These are phyloP conservation scores for Machimus rusticus DNA, from an alignment of 2,888 invertebrate species.

Conservation along the genomic window DNA sequence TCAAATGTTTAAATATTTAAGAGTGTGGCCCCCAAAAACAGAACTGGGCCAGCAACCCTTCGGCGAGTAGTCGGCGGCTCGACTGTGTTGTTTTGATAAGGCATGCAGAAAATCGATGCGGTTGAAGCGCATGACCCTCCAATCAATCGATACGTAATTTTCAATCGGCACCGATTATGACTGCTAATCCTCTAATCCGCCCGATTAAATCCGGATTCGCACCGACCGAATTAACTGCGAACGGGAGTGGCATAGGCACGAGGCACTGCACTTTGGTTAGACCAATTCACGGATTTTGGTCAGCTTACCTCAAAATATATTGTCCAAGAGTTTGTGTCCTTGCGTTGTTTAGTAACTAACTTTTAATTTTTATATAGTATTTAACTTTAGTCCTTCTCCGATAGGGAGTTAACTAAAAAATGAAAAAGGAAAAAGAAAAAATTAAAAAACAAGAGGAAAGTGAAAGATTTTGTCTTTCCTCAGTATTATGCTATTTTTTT, in stretches of 20 bases:
- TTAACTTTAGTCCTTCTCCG: neutral
- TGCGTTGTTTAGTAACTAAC: neutral
- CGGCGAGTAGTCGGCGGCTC: neutral
- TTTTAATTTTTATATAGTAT: neutral
- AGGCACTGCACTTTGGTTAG: neutral
- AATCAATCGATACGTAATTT: neutral
- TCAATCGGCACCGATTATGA: neutral
- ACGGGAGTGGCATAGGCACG: neutral
- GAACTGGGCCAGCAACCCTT: constrained; percentile 18
- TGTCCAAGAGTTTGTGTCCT: neutral
- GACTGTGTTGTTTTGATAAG: neutral
- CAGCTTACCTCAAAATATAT: constrained; percentile 19
- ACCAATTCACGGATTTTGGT: neutral
- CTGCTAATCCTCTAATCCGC: neutral
- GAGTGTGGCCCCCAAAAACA: neutral
- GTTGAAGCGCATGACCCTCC: constrained; percentile 15
- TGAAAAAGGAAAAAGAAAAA: neutral
- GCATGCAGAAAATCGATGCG: neutral
- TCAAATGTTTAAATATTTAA: constrained; percentile 8
- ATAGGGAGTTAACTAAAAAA: neutral
- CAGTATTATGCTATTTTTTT: neutral
- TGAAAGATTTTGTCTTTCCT: neutral
- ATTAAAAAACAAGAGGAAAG: neutral
- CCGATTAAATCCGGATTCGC: neutral
- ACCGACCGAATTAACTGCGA: neutral